Conservation (phyloP, 1,140 invertebrate species). For the Pomacea maculata region DNA sequence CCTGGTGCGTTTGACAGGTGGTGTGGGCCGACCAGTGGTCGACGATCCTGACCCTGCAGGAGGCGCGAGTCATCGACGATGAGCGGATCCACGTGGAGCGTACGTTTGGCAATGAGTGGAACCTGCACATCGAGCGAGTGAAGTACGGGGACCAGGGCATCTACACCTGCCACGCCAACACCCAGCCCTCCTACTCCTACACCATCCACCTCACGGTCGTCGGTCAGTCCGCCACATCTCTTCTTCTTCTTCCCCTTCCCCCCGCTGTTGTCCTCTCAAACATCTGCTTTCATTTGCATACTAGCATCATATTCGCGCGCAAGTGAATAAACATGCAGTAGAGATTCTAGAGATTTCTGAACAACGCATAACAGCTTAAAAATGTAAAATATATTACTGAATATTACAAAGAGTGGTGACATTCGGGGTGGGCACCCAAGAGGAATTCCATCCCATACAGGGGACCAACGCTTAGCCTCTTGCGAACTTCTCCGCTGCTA, state of each 20-base stretch:
- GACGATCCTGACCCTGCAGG: constrained; percentile 42
- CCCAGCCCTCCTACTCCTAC: constrained; percentile 46
- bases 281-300: too few species aligned
- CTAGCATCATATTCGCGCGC: too few species aligned
- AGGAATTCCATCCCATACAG: too few species aligned
- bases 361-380: too few species aligned
- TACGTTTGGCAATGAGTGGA: constrained; percentile 53
- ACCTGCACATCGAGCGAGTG: constrained; percentile 50
- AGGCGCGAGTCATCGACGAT: constrained; percentile 55
- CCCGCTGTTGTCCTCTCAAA: too few species aligned
- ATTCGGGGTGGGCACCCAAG: too few species aligned
- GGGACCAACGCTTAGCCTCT: too few species aligned
- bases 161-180: constrained; percentile 59
- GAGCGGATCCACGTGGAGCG: constrained; percentile 52
- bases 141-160: constrained; percentile 49
- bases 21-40: constrained; percentile 31
- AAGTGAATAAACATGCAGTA: too few species aligned
- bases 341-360: too few species aligned
- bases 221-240: constrained; percentile 36
- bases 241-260: not conserved
- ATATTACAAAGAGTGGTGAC: too few species aligned
- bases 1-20: constrained; percentile 5
- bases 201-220: constrained; percentile 48
- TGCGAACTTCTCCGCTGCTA: too few species aligned
- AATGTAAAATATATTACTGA: too few species aligned